Base-by-base conservation (phyloP, 2,888 invertebrate genomes). In the Drosophila imparisetae region DNA sequence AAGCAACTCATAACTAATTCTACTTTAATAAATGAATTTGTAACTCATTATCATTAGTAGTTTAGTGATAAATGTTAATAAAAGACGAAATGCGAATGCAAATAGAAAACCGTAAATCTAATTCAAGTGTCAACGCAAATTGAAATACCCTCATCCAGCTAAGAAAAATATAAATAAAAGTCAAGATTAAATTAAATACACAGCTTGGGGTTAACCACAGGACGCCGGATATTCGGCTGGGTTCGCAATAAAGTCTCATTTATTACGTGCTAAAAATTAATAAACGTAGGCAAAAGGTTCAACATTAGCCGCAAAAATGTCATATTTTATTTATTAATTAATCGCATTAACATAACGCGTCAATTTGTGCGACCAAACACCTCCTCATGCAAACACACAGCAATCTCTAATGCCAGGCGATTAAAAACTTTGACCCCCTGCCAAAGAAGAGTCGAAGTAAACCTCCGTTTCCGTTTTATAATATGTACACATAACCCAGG, bases 21-120 rank as follows among this genome's bases (percentile, higher is more conserved):
- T 80, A 81, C 77, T 72, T 81, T 71, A 74, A 69, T 70, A 83
- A 70, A 72, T 83, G 67, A 72, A 84, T 83, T 90, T 87, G 84
- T 90, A 89, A 83, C 83, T 90, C 75, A 84, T 86, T 89, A 89
- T 87, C 75, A 82, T 89, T 90, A 79, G 87, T 89, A 90, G 90
- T 75, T 87, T 89, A 89, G 87, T 76, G 81, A 82, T 90, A 82
- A 84, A 87, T 87, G 87, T 90, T 86, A 76, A 85, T 85, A 75
- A 85, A 75, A 45, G 24, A 15, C 30, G 69, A 82, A 45, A 73
- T 65, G 36, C 66, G 45, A 64, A 65, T 64, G 53, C 63, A 78
- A 80, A 68, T 42, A 58, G 61, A 30, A 36, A 55, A 11, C 7
- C 53, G 54, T 55, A 49, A 67, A 73, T 62, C 50, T 53, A 18